These are phyloP conservation scores for Leucozona laternaria DNA, from an alignment of 2,888 invertebrate species.

Conservation along the genomic window DNA sequence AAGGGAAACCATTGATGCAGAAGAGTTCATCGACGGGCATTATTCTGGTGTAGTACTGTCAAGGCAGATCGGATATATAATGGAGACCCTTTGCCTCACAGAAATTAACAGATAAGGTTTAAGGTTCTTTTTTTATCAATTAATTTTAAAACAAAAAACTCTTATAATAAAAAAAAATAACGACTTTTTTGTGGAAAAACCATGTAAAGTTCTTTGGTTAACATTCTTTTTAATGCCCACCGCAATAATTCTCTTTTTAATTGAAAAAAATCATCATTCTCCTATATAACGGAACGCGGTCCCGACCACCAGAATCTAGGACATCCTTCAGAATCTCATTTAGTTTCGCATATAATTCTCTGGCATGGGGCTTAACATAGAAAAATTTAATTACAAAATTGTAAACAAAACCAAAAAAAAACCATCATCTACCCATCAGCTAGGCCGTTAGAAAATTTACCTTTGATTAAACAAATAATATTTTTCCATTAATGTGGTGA, in stretches of 20 bases:
- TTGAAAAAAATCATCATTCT: constrained; percentile 5
- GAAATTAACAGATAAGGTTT: no score
- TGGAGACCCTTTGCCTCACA: no score
- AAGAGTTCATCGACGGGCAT: no score
- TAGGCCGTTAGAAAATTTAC: constrained; percentile 43
- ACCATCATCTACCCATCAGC: neutral
- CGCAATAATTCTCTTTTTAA: neutral
- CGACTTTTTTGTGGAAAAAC: neutral
- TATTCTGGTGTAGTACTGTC: no score
- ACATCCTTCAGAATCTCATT: constrained; percentile 30
- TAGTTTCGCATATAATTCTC: neutral
- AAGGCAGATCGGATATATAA: no score
- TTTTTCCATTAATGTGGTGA: constrained; percentile 53
- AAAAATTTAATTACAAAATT: constrained; percentile 64
- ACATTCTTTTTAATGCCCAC: neutral
- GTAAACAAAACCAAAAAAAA: neutral
- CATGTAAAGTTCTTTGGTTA: neutral
- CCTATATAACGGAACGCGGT: no score
- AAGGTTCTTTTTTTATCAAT: no score
- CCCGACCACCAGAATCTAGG: constrained; percentile 36
- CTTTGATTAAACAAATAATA: constrained; percentile 68
- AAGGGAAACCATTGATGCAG: no score
- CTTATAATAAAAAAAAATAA: no score
- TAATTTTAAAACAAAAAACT: no score
- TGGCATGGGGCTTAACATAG: constrained; percentile 1